Conservation (phyloP, 2,797 vertebrate species). For the Malurus leucopterus region DNA sequence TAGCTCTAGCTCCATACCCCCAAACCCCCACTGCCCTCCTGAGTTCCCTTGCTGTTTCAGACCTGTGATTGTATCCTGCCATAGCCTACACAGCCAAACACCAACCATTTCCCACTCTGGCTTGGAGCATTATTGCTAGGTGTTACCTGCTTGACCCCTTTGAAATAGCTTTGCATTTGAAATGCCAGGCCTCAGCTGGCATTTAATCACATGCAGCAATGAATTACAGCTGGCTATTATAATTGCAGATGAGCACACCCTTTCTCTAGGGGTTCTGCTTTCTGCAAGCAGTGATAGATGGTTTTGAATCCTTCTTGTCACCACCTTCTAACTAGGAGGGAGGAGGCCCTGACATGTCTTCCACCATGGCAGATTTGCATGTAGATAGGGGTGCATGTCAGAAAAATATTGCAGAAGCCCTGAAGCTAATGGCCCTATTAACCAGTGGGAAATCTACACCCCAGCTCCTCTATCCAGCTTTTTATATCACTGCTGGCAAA, state of each 20-base stretch:
- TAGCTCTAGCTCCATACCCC: not conserved
- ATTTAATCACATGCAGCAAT: not conserved
- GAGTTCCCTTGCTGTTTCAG: not conserved
- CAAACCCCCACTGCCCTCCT: rapidly evolving
- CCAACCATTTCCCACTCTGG: not conserved
- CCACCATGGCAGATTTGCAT: not conserved
- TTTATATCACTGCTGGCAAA: not conserved
- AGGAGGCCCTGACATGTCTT: not conserved
- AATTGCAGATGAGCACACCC: not conserved
- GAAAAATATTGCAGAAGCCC: not conserved
- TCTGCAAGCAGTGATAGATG: not conserved
- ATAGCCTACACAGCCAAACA: not conserved
- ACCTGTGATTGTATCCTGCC: not conserved
- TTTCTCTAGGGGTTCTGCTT: not conserved
- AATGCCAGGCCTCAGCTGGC: not conserved
- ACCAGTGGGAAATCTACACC: not conserved
- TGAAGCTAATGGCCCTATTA: not conserved
- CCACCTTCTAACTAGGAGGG: not conserved
- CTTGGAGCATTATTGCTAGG: not conserved
- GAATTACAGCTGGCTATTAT: not conserved
- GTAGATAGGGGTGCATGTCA: not conserved
- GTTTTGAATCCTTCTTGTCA: slow-evolving; percentile 3
- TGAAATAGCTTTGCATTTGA: not conserved
- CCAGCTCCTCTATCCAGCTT: not conserved
- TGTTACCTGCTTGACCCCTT: not conserved